Evolutionary conservation across 2,797 vertebrate species (phyloP), one percentile per base, ranked within the genome.

Genomic region (Myotis daubentonii): DNA sequence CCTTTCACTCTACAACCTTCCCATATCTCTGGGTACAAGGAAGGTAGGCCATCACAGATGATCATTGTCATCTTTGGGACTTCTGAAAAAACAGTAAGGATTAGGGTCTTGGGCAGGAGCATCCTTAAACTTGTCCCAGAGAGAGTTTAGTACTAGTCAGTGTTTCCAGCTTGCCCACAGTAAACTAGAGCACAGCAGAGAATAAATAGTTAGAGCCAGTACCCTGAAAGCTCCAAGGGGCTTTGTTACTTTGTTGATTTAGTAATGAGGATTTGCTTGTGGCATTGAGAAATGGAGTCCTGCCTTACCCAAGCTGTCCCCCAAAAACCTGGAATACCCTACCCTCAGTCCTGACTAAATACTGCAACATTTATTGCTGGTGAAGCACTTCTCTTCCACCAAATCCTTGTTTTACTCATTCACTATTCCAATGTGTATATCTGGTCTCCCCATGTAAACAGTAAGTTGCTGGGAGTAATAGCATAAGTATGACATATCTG

Each of bases 221-320:
- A 25, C 36, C 30, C 33, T 51, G 76, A 30, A 30, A 72, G 66
- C 7, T 55, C 51, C 8, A 55, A 47, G 2, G 25, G 33, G 3
- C 49, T 91, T 81, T 87, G 25, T 47, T 28, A 71, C n/a, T 66
- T 66, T 84, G 68, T 66, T 89, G n/a, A 55, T 70, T 89, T 87
- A 84, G 89, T 81, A 84, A 88, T 79, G 36, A 89, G 0, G 20
- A 83, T 80, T 89, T 83, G 28, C 33, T 47, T 89, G 19, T 60
- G 30, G 8, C 89, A 30, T 81, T 92, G 53, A 93, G 38, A 91
- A 95, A 86, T 75, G 41, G n/a, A 60, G 8, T 38, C 17, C 44
- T 89, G 38, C 19, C 47, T 81, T 95, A 65, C 2, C 15, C 33
- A 94, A 94, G 81, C 49, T 86, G 13, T 6, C 19, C 2, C 28